Evolutionary conservation across 2,888 invertebrate species (phyloP), one percentile per base, ranked within the genome.

Genomic region (Eupithecia inturbata): DNA sequence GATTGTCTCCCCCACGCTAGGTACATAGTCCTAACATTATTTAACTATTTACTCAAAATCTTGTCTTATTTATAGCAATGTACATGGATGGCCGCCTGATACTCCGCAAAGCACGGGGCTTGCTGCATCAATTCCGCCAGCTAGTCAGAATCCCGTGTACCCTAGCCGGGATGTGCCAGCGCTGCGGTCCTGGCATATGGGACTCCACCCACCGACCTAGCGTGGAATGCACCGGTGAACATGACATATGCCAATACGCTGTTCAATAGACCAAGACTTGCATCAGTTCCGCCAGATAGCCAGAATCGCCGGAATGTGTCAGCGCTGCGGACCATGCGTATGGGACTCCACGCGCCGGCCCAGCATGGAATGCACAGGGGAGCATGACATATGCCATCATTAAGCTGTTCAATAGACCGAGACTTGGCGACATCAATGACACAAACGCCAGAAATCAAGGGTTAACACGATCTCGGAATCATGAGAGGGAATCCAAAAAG

Each of bases 41-140:
- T 36, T 1, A 36, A 36, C 36, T 36, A 31, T 5, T 41, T 5
- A 16, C 16, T 6, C 16, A 7, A 19, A 45, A 19, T 45, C 45
- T 10, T 19, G 45, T 19, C 1, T 45, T 39, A 4, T 39, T 72
- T 89, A 67, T 88, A 96, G 98, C 99, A 31, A 98, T 98, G 97
- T 99, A 99, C 89, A 99, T 99, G 99, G 98, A 99, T 88, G 99
- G 98, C 0, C 96, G 97, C 63, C 93, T 98, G 26, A 98, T 99
- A 73, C 94, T 99, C 45, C 96, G 98, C 78, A 99, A 99, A 94
- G 99, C 99, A 0, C 96, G 99, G 72, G 99, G 99, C 19, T 94
- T 99, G 5, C 95, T 99, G 1, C 96, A 99, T 90, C 97, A 98
- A 88, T 99, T 98, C 91, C 96, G 98, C n/a, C 97, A 97, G 85